These are phyloP conservation scores for Drosophila infuscata DNA, from an alignment of 2,888 invertebrate species.

Conservation along the genomic window DNA sequence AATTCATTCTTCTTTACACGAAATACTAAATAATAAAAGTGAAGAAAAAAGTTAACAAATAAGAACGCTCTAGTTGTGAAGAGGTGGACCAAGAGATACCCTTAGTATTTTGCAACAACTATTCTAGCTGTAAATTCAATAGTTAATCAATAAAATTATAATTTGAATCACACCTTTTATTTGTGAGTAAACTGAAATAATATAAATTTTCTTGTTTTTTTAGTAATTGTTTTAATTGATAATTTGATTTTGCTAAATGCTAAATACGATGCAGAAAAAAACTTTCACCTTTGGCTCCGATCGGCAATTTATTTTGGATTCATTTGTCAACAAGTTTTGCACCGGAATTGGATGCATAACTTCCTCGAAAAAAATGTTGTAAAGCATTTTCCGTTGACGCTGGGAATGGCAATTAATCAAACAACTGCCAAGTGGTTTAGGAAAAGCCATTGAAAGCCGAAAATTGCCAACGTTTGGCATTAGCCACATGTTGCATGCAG, in stretches of 20 bases:
- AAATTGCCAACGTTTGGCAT: slow-evolving; percentile 18
- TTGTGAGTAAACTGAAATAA: neutral
- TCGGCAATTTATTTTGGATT: slow-evolving; percentile 29
- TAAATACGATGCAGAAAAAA: no score
- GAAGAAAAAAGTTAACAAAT: neutral
- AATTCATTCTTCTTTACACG: slow-evolving; percentile 13
- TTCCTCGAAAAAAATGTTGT: slow-evolving; percentile 39
- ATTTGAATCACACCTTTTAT: neutral
- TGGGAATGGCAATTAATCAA: slow-evolving; percentile 68
- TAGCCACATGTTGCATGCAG: slow-evolving; percentile 41
- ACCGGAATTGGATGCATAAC: slow-evolving; percentile 41
- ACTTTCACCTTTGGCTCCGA: slow-evolving; percentile 41
- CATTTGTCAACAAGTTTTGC: slow-evolving; percentile 54
- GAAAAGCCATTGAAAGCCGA: slow-evolving; percentile 48
- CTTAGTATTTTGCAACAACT: neutral
- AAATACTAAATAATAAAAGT: slow-evolving; percentile 4
- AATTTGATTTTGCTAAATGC: neutral
- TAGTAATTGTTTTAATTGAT: no score
- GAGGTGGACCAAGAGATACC: neutral
- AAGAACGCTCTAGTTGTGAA: neutral
- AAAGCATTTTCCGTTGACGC: slow-evolving; percentile 55
- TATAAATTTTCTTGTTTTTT: neutral
- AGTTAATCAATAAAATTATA: neutral
- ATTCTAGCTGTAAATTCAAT: neutral
- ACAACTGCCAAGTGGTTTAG: slow-evolving; percentile 61